These are phyloP conservation scores for Phodopus roborovskii DNA, from an alignment of 2,113 vertebrate genomes.

Conservation along the genomic window DNA sequence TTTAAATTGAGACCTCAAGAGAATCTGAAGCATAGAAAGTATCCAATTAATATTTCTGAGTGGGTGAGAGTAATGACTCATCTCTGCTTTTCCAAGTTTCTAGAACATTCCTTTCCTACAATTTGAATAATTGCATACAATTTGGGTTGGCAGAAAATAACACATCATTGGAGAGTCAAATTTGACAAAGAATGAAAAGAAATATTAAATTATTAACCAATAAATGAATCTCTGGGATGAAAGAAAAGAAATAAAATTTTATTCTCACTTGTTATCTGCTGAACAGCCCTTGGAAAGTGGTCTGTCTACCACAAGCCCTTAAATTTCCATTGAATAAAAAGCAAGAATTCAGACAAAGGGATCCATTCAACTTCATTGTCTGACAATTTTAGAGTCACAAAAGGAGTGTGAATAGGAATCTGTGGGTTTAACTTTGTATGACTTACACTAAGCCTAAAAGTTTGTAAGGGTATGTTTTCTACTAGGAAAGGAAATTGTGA, in stretches of 20 bases:
- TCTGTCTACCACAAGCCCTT: neutral
- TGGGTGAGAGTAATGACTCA: conserved; percentile 16
- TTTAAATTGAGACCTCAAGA: neutral
- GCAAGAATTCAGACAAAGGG: neutral
- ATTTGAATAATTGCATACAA: conserved; percentile 34
- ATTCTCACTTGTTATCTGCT: neutral
- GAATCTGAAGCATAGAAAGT: neutral
- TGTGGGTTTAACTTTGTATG: conserved; percentile 33
- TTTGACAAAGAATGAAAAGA: neutral
- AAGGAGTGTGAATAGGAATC: neutral
- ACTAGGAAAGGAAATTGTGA: conserved; percentile 60
- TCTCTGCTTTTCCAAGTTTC: conserved; percentile 13
- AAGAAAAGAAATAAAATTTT: neutral
- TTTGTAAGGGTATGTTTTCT: conserved; percentile 65
- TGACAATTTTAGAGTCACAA: conserved; percentile 49
- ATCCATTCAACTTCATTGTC: conserved; percentile 29
- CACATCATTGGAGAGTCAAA: neutral
- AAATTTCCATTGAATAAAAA: conserved; percentile 10
- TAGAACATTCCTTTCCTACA: conserved; percentile 11
- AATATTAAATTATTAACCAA: neutral
- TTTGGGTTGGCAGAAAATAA: neutral
- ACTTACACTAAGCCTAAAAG: neutral
- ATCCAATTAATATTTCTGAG: neutral
- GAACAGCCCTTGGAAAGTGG: neutral
- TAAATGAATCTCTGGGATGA: neutral